A percentile compares a stretch with the other conserved stretches of the same genome.
phyloP scores from a whole-genome alignment of 2,113 vertebrate genomes.

The Leptodactylus fuscus region DNA sequence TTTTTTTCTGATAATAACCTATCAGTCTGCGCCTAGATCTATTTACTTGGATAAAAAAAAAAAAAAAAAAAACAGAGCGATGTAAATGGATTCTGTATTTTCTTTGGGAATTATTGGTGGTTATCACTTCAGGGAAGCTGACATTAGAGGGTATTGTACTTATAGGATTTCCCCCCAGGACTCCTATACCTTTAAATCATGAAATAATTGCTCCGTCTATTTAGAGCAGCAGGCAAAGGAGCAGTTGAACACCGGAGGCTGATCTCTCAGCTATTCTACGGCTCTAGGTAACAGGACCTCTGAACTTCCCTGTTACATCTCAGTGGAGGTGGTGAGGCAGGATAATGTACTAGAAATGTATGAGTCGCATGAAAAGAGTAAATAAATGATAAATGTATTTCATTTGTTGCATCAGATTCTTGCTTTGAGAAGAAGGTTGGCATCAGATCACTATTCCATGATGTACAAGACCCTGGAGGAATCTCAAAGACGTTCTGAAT shows the following conservation, averaged over 20 bases:
- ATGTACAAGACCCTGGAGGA: slow-evolving; percentile 10
- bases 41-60: not conserved
- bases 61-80: not conserved
- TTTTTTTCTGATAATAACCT: not conserved
- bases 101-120: slow-evolving; percentile 32
- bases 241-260: slow-evolving; percentile 37
- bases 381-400: slow-evolving; percentile 36
- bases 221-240: slow-evolving; percentile 41
- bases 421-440: slow-evolving; percentile 1
- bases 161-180: slow-evolving; percentile 22
- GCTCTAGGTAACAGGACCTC: slow-evolving; percentile 23
- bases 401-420: slow-evolving; percentile 26
- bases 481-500: not conserved
- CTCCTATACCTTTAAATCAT: slow-evolving; percentile 15
- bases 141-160: slow-evolving; percentile 27
- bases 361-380: not conserved
- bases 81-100: slow-evolving; percentile 8
- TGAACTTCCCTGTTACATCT: slow-evolving; percentile 28
- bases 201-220: slow-evolving; percentile 38
- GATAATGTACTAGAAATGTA: not conserved
- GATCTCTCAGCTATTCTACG: not conserved
- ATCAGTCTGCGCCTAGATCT: not conserved
- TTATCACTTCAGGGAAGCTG: slow-evolving; percentile 44
- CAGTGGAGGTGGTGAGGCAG: not conserved
- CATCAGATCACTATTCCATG: slow-evolving; percentile 29